Base-by-base conservation (phyloP, 2,113 vertebrate species). In the Psittacus erithacus region DNA sequence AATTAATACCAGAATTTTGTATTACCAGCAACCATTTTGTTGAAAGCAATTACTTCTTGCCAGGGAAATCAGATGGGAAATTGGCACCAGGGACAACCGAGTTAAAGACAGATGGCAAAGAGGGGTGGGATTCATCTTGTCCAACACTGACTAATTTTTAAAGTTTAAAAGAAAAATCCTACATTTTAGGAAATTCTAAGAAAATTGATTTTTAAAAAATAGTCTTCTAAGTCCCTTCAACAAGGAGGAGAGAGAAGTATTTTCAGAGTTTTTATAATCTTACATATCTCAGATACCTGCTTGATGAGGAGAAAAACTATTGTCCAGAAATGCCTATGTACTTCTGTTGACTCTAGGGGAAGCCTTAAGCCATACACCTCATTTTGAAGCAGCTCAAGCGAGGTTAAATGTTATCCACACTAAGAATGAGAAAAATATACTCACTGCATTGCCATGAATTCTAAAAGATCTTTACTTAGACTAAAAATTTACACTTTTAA, bases 71-170 rank as follows among this genome's bases (percentile, higher is more conserved):
- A 94, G 93, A 92, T 96, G 96, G 94, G 63, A 88, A 96, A 93
- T 88, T 80, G 90, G 79, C 88, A 94, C 82, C 82, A 95, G 88
- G 90, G 92, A 96, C 79, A 96, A 97, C 88, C 88, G 92, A 94
- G 92, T 96, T 96, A 93, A 94, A 93, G 92, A 92, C 93, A 94
- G 90, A 96, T 94, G 94, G 95, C 82, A 96, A 82, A 95, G 85
- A 97, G 82, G 76, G 96, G 88, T 95, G 76, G 82, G 88, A 86
- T 88, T 93, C 60, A 92, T 86, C 86, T 92, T 92, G 88, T 86
- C 80, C 94, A 91, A 95, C 38, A 74, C 19, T 16, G 74, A 95
- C 67, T 67, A 69, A 63, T 78, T 91, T 91, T 84, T 59, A 31
- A 81, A 79, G 43, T 88, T 94, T 55, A 35, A 3, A 1, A 84